Conservation (phyloP, 2,797 vertebrate genomes). For the Scarus forsteni region DNA sequence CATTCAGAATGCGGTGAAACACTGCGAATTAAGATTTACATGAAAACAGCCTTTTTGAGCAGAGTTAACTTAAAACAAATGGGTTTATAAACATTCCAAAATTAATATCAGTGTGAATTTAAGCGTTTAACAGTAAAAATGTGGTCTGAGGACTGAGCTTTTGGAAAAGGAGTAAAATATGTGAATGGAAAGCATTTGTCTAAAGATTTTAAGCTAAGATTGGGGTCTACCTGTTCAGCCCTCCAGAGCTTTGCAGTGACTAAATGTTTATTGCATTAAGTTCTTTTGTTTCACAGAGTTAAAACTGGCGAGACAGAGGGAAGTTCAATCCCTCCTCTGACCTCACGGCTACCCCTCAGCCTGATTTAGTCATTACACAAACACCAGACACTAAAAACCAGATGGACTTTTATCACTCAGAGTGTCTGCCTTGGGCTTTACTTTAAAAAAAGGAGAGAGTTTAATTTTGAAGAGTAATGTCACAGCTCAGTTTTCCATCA, state of each 20-base stretch:
- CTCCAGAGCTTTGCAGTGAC: constrained; percentile 13
- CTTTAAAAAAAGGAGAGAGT: neutral
- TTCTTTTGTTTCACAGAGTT: constrained; percentile 56
- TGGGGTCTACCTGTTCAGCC: neutral
- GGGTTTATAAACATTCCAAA: too few relatives aligned
- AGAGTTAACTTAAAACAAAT: too few relatives aligned
- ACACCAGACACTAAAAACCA: constrained; percentile 44
- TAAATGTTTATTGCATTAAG: constrained; percentile 59
- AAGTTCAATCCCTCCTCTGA: constrained; percentile 47
- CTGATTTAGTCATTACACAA: constrained; percentile 64
- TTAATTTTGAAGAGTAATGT: constrained; percentile 16
- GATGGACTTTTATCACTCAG: constrained; percentile 24
- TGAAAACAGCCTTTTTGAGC: too few relatives aligned
- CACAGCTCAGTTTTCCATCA: constrained; percentile 2
- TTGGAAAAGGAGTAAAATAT: too few relatives aligned
- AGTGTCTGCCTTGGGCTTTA: constrained; percentile 14
- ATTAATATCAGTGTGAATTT: too few relatives aligned
- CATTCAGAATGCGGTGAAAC: too few relatives aligned
- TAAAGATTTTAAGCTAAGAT: too few relatives aligned
- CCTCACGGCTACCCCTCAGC: constrained; percentile 47
- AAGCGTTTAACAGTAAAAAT: too few relatives aligned
- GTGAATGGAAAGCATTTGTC: too few relatives aligned
- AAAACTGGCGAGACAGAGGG: constrained; percentile 39
- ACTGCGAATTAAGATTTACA: too few relatives aligned
- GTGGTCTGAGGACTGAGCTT: too few relatives aligned